Base-by-base conservation (phyloP, 2,113 vertebrate species). In the Tretioscincus oriximinensis region DNA sequence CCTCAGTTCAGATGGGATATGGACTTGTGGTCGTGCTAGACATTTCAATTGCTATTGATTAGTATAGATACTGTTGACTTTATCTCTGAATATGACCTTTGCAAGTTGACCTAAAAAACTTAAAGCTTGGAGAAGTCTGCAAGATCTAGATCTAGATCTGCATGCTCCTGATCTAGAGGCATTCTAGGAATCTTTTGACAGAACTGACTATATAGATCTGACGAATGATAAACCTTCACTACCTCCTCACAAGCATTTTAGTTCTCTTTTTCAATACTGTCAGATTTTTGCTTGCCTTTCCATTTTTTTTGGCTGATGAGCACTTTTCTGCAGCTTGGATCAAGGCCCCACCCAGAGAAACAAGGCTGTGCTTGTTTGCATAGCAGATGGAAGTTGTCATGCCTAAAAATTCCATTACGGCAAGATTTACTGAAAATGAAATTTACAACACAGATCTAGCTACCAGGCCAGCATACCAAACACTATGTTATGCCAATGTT, bases 341-440 rank as follows among this genome's bases (percentile, higher is more conserved):
- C 58, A 49, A 60, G 58, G 66, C 73, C 54, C 80, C 58, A 70
- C 80, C 80, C 73, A 47, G 31, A n/a, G 61, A 70, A 82, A 65
- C 80, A 82, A 81, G 80, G 80, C 80, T 70, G 35, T 76, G 73
- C 80, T 61, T 81, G 80, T 68, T 81, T 74, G 79, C 79, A 73
- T 67, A 66, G 79, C 79, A 74, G 79, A 81, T 81, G 71, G 71
- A 74, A 81, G 47, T 71, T 22, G 79, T 81, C 79, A 67, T 67
- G 63, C 71, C 65, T 74, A 58, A 47, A 74, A 81, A 81, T 63
- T 82, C 80, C 80, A 70, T 76, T 82, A 68, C 70, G 66, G 41
- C n/a, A 70, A 14, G 74, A 76, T 76, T 70, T 76, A 76, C 20
- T 61, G 66, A 63, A 76, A 76, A 64, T 10, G 11, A 76, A 76